Conservation (phyloP, 1,140 invertebrate genomes). For the Drosophila melanica region DNA sequence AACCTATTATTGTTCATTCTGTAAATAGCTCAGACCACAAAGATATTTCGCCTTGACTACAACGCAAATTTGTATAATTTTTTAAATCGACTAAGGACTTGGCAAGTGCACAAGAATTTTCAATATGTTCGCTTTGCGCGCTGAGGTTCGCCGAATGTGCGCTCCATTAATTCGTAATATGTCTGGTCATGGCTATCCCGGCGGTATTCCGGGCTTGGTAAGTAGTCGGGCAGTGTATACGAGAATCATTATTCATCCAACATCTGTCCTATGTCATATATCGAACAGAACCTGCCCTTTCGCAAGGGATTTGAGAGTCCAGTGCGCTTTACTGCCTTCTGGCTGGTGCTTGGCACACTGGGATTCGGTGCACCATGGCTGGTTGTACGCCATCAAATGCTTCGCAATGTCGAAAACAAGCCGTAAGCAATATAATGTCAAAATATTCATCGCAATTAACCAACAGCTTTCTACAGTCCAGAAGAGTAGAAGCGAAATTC, state of each 20-base stretch:
- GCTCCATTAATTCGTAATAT: conserved; percentile 25
- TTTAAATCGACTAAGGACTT: not conserved
- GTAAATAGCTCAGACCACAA: not conserved
- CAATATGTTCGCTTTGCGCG: conserved; percentile 37
- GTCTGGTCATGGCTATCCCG: conserved; percentile 47
- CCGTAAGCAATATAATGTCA: conserved; percentile 29
- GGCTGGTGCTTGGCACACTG: conserved; percentile 28
- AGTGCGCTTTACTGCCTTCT: conserved; percentile 58
- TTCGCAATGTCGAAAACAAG: conserved; percentile 30
- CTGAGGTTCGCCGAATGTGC: conserved; percentile 25
- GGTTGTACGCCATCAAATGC: conserved; percentile 64
- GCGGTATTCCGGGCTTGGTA: conserved; percentile 57
- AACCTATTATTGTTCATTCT: not conserved
- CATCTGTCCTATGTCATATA: not conserved
- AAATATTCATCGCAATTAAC: not conserved
- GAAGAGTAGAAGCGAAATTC: too few species aligned
- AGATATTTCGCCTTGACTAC: not conserved
- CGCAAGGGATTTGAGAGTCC: conserved; percentile 50
- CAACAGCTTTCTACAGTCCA: not conserved
- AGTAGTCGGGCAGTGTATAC: conserved; percentile 3
- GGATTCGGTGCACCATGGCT: conserved; percentile 64
- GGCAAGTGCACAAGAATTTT: not conserved
- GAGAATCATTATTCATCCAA: not conserved
- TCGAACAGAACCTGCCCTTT: conserved; percentile 62
- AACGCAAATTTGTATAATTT: not conserved